Evolutionary conservation across 1,140 invertebrate genomes (phyloP), one percentile per base, ranked within the genome.

Genomic region (Heliconius melpomene): DNA sequence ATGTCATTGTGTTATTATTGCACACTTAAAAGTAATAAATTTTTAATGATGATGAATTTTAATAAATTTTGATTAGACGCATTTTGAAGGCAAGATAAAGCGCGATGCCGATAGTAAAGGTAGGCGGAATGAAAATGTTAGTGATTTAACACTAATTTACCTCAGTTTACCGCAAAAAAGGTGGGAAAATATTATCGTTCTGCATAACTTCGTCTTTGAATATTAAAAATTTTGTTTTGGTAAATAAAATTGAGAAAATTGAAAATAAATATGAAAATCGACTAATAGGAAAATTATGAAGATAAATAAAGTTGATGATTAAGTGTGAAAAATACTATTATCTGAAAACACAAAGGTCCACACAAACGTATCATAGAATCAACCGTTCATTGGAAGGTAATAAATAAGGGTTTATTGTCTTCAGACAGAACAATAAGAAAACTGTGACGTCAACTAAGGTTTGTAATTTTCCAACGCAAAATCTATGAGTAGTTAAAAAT

Each of bases 391-490:
- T 66, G 23, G n/a, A 66, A 66, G n/a, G 20, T 66, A 26, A 66
- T 66, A 66, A 66, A 66, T 66, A 66, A 66, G 23, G 60, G 60
- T 66, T 66, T 66, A 66, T 66, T 66, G 60, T 66, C 26, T 26
- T 26, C 9, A 66, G 60, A 66, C 23, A 66, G 60, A 66, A 66
- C 60, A 66, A 66, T 66, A 66, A 29, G 60, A 9, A 26, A 26
- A 26, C 23, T 11, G 13, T 38, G 71, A 38, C 29, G n/a, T 36
- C 32, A 72, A 13, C 13, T 26, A 66, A 66, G 7, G 11, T 38
- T 29, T 29, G 60, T 66, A 66, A 66, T 66, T 66, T 66, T 66
- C 60, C 60, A 29, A 66, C 60, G 23, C 60, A 66, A 66, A 26
- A 29, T 26, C 11, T 66, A 66, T 11, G 11, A 16, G 26, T 26